A percentile compares a stretch with the other conserved stretches of the same genome.
These are phyloP conservation scores for Strigops habroptila DNA, from an alignment of 2,113 vertebrate species.

Conservation along the genomic window DNA sequence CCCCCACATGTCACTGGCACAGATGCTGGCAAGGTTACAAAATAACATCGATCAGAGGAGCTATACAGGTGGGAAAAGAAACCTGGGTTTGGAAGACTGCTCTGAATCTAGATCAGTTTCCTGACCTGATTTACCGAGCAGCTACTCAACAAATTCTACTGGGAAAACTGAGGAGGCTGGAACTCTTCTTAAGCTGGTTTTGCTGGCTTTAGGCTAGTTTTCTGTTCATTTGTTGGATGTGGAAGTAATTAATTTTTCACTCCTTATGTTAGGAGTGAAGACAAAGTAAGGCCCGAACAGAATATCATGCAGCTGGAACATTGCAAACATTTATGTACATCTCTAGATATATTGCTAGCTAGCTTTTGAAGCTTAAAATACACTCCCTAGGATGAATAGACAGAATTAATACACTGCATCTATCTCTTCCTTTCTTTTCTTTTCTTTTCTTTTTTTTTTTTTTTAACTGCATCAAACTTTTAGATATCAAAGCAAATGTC, in stretches of 20 bases:
- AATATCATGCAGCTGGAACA: not conserved
- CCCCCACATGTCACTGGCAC: rapidly evolving
- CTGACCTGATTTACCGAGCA: not conserved
- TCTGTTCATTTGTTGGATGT: not conserved
- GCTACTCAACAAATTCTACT: not conserved
- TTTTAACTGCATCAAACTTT: not conserved
- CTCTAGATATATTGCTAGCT: not conserved
- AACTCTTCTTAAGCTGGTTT: not conserved
- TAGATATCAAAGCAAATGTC: not conserved
- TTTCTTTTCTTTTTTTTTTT: no score
- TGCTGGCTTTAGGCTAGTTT: not conserved
- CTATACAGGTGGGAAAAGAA: not conserved
- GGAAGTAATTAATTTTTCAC: not conserved
- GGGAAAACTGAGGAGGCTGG: not conserved
- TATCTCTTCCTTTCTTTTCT: rapidly evolving
- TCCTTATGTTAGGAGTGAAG: not conserved
- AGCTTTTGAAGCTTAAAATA: not conserved
- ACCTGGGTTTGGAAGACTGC: not conserved
- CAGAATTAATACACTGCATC: not conserved
- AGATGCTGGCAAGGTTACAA: not conserved
- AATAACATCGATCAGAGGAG: not conserved
- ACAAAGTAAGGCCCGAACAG: not conserved
- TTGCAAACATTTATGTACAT: not conserved
- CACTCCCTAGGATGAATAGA: not conserved
- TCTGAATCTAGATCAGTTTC: not conserved